Evolutionary conservation across 1,140 invertebrate genomes (phyloP).

Genomic region (Micrasema minimum): DNA sequence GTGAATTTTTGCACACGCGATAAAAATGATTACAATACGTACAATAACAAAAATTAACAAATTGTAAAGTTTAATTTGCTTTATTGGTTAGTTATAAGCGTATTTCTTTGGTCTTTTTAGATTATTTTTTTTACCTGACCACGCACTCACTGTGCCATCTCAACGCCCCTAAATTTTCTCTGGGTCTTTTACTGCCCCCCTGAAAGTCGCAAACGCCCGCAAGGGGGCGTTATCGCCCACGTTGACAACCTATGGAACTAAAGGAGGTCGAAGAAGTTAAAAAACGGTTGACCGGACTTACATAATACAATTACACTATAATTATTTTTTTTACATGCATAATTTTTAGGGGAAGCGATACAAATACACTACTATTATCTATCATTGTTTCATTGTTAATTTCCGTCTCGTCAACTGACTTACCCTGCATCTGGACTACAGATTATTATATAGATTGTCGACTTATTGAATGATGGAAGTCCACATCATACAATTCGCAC

Average conservation of each 20-base stretch:
- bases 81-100: slow-evolving; percentile 3
- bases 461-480: too few species aligned
- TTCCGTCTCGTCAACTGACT: too few species aligned
- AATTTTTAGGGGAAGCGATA: too few species aligned
- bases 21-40: slow-evolving; percentile 20
- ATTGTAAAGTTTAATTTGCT: slow-evolving; percentile 6
- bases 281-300: too few species aligned
- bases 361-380: too few species aligned
- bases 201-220: slow-evolving; percentile 22
- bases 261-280: too few species aligned
- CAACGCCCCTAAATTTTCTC: slow-evolving; percentile 26
- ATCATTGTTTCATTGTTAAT: too few species aligned
- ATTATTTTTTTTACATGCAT: too few species aligned
- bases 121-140: slow-evolving; percentile 7
- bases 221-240: slow-evolving; percentile 26
- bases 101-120: slow-evolving; percentile 11
- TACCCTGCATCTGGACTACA: too few species aligned
- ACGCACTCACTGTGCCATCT: slow-evolving; percentile 6
- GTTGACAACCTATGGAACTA: background rate
- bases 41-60: slow-evolving; percentile 23
- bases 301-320: too few species aligned
- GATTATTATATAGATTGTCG: too few species aligned
- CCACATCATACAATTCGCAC: too few species aligned
- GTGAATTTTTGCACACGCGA: slow-evolving; percentile 17
- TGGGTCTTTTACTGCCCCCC: slow-evolving; percentile 33